Percentiles rank a stretch among this genome's conserved stretches.
phyloP scores from a whole-genome alignment of 2,113 vertebrate species.

The Seriola quinqueradiata region DNA sequence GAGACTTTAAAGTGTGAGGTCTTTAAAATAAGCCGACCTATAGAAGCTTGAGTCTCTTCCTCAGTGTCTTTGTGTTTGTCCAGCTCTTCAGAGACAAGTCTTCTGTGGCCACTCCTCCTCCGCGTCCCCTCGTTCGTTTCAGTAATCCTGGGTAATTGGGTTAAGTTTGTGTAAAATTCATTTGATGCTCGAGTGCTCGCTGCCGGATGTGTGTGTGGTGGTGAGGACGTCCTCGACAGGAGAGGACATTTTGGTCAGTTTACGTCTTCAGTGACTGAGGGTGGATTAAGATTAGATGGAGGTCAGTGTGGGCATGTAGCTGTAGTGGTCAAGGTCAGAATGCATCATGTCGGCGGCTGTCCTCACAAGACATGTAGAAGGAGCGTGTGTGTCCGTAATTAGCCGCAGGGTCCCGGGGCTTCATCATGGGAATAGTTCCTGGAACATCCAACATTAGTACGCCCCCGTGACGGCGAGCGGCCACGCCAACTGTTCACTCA shows the following conservation, averaged over 20 bases:
- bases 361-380: constrained; percentile 3
- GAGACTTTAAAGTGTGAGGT: background rate
- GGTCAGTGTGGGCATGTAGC: no score
- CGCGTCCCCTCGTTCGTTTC: background rate
- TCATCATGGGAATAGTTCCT: constrained; percentile 62
- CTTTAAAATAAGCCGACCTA: no score
- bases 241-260: background rate
- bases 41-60: no score
- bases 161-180: background rate
- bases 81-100: no score
- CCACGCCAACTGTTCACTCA: constrained; percentile 47
- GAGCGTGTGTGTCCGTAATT: constrained; percentile 56
- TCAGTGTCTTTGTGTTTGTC: no score
- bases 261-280: background rate
- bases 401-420: constrained; percentile 38
- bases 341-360: background rate
- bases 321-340: constrained; percentile 3
- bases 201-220: background rate
- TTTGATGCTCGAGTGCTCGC: background rate
- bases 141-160: background rate
- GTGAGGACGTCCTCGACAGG: no score
- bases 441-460: constrained; percentile 62
- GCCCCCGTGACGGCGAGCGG: constrained; percentile 32
- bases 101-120: background rate
- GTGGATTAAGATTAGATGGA: background rate